Evolutionary conservation across 1,140 invertebrate genomes (phyloP), one percentile per base, ranked within the genome.

Genomic region (Pseudomyrmex dendroicus): DNA sequence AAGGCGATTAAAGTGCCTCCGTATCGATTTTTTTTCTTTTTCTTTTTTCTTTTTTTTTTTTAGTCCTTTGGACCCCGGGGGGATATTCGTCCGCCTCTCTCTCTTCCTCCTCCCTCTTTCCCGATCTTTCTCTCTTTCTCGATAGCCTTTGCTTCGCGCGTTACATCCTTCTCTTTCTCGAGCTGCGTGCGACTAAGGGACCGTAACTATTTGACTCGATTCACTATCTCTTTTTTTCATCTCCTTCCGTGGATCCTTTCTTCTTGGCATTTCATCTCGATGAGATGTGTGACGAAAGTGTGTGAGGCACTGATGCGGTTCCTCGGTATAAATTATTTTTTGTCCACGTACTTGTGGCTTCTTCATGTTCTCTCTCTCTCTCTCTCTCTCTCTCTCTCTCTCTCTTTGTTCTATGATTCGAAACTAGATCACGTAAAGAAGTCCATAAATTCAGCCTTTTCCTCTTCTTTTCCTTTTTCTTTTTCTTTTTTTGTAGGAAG

Each of bases 161-260:
- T 22, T 80, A 25, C 59, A 48, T 82, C 50, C 25, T 46, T 63
- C 50, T 25, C 17, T 64, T 61, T 20, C 20, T 50, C 52, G 84
- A 86, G 67, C 77, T 59, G 76, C 44, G 62, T 83, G 64, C 66
- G 63, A 56, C 54, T 63, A 82, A 73, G 46, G 72, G 78, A 87
- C 83, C 86, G 83, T 77, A 88, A 88, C 87, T 88, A 88, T 88
- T 88, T 85, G 61, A 88, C 86, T 88, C 77, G 83, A 88, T 82
- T 85, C 76, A 73, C 61, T 70, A 35, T 88, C 62, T 73, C 44
- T 64, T 46, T 73, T 84, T 66, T 66, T 76, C n/a, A 48, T 73
- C 46, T 74, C 44, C 25, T 78, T 67, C 64, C 64, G 56, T 57
- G 59, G 56, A 56, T 64, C 67, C 64, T 54, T 82, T 62, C 78